Evolutionary conservation across 2,888 invertebrate genomes (phyloP).

Genomic region (Sphecodes monilicornis): DNA sequence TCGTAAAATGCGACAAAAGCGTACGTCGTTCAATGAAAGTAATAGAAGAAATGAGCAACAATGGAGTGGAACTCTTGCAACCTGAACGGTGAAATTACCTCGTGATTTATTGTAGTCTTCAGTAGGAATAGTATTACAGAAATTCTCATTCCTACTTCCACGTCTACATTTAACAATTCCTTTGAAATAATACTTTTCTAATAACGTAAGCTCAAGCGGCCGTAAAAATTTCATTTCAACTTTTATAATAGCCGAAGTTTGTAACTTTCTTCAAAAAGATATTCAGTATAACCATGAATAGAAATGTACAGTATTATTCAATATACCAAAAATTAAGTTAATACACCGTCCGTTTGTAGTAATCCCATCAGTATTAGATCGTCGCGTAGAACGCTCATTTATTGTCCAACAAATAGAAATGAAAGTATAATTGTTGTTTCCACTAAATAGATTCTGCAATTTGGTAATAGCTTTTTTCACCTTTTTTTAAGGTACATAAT

Average conservation of each 20-base stretch:
- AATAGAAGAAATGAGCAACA: background rate
- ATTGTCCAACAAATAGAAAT: background rate
- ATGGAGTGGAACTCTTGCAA: background rate
- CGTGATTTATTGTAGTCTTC: conserved; percentile 3
- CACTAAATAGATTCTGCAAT: background rate
- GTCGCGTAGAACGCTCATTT: background rate
- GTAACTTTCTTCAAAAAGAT: no score
- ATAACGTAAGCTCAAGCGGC: background rate
- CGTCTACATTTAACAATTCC: background rate
- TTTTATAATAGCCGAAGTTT: background rate
- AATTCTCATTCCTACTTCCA: background rate
- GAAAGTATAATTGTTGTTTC: background rate
- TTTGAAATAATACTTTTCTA: background rate
- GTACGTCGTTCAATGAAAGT: background rate
- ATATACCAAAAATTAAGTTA: background rate
- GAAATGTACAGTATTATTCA: no score
- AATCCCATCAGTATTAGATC: background rate
- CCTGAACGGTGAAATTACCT: background rate
- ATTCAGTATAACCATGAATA: no score
- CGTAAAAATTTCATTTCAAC: background rate
- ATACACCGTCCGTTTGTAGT: background rate
- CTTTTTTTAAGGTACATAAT: background rate
- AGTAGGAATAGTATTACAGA: background rate
- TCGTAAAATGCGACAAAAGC: conserved; percentile 1
- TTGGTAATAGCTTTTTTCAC: background rate